phyloP scores from a whole-genome alignment of 2,797 vertebrate species.

The Catamblyrhynchus diadema region DNA sequence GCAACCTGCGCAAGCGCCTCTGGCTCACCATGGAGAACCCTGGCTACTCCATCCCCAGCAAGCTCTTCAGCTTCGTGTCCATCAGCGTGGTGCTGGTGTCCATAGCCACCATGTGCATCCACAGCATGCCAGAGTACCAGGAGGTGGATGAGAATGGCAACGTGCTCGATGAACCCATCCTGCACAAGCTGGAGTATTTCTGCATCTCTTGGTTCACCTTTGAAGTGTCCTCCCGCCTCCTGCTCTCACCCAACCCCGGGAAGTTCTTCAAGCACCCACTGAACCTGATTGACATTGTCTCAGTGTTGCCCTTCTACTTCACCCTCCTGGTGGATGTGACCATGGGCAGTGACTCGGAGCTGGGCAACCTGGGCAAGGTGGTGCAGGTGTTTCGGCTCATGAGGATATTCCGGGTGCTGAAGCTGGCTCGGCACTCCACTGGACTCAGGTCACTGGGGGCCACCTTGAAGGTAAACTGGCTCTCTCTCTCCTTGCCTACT shows the following conservation, averaged over 20 bases:
- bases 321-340: constrained; percentile 85
- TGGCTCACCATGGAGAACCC: constrained; percentile 99
- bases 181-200: constrained; percentile 89
- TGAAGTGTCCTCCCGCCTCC: constrained; percentile 89
- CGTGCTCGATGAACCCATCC: constrained; percentile 80
- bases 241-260: constrained; percentile 88
- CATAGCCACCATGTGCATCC: constrained; percentile 93
- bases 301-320: constrained; percentile 92
- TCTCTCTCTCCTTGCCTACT: neutral
- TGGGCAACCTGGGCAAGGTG: constrained; percentile 88
- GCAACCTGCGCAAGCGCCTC: constrained; percentile 86
- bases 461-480: constrained; percentile 87
- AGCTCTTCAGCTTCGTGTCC: constrained; percentile 94
- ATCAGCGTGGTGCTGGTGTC: constrained; percentile 91
- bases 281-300: constrained; percentile 93
- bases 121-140: constrained; percentile 95
- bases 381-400: constrained; percentile 94
- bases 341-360: constrained; percentile 80
- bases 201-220: constrained; percentile 98
- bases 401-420: constrained; percentile 95
- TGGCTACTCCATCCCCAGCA: constrained; percentile 94
- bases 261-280: constrained; percentile 93
- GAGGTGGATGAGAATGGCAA: constrained; percentile 77
- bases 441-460: constrained; percentile 93
- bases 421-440: constrained; percentile 94